These are phyloP conservation scores for Spialia ferax DNA, from an alignment of 2,888 invertebrate genomes.

Conservation along the genomic window DNA sequence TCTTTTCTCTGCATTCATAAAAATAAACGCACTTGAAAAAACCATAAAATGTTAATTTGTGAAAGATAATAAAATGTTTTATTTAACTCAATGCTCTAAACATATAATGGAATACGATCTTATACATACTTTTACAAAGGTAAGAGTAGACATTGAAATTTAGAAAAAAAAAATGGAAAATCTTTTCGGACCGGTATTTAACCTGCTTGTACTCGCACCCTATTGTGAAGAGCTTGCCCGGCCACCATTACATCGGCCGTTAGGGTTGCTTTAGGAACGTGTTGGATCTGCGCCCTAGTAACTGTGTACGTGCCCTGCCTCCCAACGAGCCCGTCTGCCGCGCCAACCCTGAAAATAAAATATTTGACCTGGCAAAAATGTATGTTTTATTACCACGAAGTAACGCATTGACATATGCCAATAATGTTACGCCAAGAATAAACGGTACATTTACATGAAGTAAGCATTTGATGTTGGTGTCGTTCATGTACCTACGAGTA, in stretches of 20 bases:
- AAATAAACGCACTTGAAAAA: too few relatives aligned
- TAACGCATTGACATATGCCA: slow-evolving; percentile 20
- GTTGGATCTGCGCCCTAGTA: slow-evolving; percentile 80
- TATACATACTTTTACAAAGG: too few relatives aligned
- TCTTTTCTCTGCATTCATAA: too few relatives aligned
- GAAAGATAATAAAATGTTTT: too few relatives aligned
- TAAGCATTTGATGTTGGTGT: too few relatives aligned
- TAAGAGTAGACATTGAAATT: too few relatives aligned
- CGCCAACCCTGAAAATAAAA: slow-evolving; percentile 35
- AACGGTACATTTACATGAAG: not conserved
- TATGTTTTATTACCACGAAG: slow-evolving; percentile 32
- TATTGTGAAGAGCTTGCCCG: slow-evolving; percentile 67
- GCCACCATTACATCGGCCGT: slow-evolving; percentile 75
- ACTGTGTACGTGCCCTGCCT: slow-evolving; percentile 75
- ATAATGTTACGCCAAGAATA: slow-evolving; percentile 10
- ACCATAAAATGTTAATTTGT: too few relatives aligned
- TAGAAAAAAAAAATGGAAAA: not conserved
- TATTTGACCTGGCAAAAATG: slow-evolving; percentile 35
- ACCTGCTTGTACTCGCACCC: slow-evolving; percentile 8
- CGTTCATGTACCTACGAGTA: too few relatives aligned
- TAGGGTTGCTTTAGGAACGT: slow-evolving; percentile 73
- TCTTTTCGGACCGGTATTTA: not conserved
- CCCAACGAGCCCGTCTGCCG: slow-evolving; percentile 50
- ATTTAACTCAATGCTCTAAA: too few relatives aligned
- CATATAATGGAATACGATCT: too few relatives aligned